A percentile compares a stretch with the other conserved stretches of the same genome.
Evolutionary conservation across 2,113 vertebrate genomes (phyloP).

Genomic region (Ibidorhyncha struthersii): DNA sequence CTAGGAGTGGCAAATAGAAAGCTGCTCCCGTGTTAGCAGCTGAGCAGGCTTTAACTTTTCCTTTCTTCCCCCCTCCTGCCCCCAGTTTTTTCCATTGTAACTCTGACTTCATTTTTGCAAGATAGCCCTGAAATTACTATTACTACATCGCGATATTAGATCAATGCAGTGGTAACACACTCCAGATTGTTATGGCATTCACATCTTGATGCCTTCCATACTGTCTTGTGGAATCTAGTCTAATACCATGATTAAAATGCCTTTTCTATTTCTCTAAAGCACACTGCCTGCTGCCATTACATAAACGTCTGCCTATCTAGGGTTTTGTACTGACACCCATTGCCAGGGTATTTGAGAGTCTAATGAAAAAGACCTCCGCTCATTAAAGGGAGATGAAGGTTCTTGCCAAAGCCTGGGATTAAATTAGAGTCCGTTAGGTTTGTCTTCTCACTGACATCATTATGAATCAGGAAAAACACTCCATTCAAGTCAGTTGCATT

Average conservation of each 20-base stretch:
- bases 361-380: conserved; percentile 33
- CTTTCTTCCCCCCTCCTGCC: not conserved
- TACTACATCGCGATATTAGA: conserved; percentile 53
- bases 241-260: conserved; percentile 66
- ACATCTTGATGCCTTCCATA: conserved; percentile 65
- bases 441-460: conserved; percentile 28
- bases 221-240: conserved; percentile 54
- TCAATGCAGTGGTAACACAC: conserved; percentile 62
- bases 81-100: conserved; percentile 10
- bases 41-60: conserved; percentile 24
- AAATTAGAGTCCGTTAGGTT: not conserved
- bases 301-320: conserved; percentile 53
- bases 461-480: not conserved
- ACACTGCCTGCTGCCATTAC: conserved; percentile 42
- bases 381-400: conserved; percentile 23
- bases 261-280: conserved; percentile 53
- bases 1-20: not conserved
- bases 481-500: not conserved
- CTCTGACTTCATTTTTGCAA: conserved; percentile 46
- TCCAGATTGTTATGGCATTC: conserved; percentile 68
- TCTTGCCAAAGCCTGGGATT: conserved; percentile 43
- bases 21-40: not conserved
- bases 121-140: conserved; percentile 66
- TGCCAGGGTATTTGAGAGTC: not conserved
- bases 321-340: conserved; percentile 34